A percentile compares a stretch with the other conserved stretches of the same genome.
phyloP scores from a whole-genome alignment of 2,888 invertebrate genomes.

The Suillia variegata region DNA sequence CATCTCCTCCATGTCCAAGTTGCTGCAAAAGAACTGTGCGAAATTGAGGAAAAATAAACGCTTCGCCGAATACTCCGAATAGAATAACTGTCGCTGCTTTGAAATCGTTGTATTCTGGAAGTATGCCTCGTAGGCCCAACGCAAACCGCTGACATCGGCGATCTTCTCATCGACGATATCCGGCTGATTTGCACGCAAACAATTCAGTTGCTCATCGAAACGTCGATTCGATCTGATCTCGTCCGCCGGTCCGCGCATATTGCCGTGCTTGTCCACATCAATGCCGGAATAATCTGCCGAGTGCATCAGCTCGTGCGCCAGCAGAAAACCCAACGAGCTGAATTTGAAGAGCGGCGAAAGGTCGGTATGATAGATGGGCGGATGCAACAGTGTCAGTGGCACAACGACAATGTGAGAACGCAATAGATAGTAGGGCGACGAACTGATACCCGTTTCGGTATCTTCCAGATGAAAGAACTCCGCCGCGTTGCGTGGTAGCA shows the following conservation, averaged over 20 bases:
- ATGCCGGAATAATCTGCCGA: constrained; percentile 34
- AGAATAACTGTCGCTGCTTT: background rate
- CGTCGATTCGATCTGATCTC: constrained; percentile 17
- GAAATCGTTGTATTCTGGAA: constrained; percentile 9
- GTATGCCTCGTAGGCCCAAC: constrained; percentile 32
- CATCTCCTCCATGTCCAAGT: background rate
- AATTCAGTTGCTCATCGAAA: constrained; percentile 22
- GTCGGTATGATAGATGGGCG: constrained; percentile 29
- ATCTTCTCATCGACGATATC: constrained; percentile 32
- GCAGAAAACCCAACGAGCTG: constrained; percentile 33
- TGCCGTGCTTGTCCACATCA: constrained; percentile 16
- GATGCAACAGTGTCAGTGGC: constrained; percentile 29
- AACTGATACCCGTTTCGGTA: constrained; percentile 24
- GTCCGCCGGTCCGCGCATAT: constrained; percentile 13
- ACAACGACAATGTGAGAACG: constrained; percentile 28
- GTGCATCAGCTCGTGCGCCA: constrained; percentile 37
- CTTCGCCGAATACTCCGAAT: background rate
- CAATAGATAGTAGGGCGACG: constrained; percentile 31
- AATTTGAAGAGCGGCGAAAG: constrained; percentile 30
- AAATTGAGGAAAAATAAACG: constrained; percentile 34
- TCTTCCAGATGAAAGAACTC: constrained; percentile 20
- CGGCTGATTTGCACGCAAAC: constrained; percentile 27
- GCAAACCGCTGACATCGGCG: constrained; percentile 34
- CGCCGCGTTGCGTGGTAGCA: constrained; percentile 7
- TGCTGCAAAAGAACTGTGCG: constrained; percentile 36